phyloP scores from a whole-genome alignment of 2,888 invertebrate species.

The Kuschelorhynchus macadamiae region DNA sequence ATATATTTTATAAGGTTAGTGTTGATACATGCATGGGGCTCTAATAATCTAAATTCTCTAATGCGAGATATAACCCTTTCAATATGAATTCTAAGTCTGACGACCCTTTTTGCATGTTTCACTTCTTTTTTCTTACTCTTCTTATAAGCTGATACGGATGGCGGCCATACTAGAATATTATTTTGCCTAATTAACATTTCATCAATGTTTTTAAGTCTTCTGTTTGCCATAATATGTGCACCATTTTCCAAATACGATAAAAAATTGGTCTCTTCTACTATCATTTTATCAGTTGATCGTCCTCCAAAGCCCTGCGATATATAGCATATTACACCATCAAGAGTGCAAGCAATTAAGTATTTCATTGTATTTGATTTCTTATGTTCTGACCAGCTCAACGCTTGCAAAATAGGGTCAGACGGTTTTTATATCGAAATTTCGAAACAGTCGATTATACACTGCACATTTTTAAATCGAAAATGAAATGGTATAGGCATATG shows the following conservation, averaged over 20 bases:
- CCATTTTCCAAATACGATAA: conserved; percentile 42
- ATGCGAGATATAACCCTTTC: conserved; percentile 54
- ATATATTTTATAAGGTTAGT: conserved; percentile 37
- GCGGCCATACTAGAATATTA: conserved; percentile 33
- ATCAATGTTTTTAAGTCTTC: conserved; percentile 32
- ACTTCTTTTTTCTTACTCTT: conserved; percentile 48
- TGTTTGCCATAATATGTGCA: conserved; percentile 21
- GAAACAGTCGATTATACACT: no score
- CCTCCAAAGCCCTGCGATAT: conserved; percentile 51
- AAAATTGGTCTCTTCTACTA: conserved; percentile 51
- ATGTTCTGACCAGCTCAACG: no score
- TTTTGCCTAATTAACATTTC: conserved; percentile 17
- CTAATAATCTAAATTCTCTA: conserved; percentile 49
- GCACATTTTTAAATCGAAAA: conserved; percentile 9
- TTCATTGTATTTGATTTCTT: no score
- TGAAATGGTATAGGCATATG: not conserved
- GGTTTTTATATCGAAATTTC: no score
- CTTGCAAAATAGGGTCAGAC: no score
- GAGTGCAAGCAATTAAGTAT: no score
- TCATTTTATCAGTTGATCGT: conserved; percentile 43
- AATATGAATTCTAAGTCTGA: conserved; percentile 55
- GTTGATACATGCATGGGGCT: conserved; percentile 50
- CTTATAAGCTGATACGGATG: conserved; percentile 35
- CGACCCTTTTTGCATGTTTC: conserved; percentile 50
- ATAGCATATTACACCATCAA: conserved; percentile 24